phyloP scores from a whole-genome alignment of 92 coral and sea anemone genomes.

The Epizoanthus ramosus region DNA sequence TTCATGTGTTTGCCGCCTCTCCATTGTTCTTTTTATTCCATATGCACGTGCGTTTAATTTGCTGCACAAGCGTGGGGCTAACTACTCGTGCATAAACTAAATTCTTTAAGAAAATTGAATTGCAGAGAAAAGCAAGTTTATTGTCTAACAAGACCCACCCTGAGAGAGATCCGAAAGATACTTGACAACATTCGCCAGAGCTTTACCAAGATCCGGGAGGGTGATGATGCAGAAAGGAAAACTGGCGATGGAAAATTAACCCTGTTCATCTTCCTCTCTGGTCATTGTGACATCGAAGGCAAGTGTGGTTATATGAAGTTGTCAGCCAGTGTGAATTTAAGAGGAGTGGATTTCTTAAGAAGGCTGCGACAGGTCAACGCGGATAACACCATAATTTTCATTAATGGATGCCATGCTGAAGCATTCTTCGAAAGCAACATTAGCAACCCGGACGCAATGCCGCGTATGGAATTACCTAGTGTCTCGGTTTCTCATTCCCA shows the following conservation, averaged over 20 bases:
- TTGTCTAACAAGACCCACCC: neutral
- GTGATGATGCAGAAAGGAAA: neutral
- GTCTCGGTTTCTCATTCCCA: too few species aligned
- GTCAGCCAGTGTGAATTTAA: neutral
- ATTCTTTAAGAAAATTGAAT: neutral
- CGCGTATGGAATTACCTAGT: too few species aligned
- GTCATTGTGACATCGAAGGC: neutral
- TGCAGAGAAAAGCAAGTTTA: neutral
- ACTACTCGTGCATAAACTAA: neutral
- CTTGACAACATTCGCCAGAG: neutral
- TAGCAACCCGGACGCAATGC: neutral
- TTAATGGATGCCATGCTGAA: neutral
- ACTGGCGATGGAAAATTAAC: neutral
- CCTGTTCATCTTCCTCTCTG: neutral
- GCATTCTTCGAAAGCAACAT: neutral
- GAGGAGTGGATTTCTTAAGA: neutral
- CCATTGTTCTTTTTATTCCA: too few species aligned
- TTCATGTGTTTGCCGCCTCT: too few species aligned
- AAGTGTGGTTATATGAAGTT: neutral
- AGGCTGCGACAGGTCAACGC: neutral
- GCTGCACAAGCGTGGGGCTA: too few species aligned
- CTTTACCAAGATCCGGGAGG: neutral
- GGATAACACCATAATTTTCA: neutral
- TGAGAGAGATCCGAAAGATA: neutral
- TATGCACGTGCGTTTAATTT: too few species aligned